phyloP scores from a whole-genome alignment of 2,113 vertebrate species.

The Scophthalmus maximus region DNA sequence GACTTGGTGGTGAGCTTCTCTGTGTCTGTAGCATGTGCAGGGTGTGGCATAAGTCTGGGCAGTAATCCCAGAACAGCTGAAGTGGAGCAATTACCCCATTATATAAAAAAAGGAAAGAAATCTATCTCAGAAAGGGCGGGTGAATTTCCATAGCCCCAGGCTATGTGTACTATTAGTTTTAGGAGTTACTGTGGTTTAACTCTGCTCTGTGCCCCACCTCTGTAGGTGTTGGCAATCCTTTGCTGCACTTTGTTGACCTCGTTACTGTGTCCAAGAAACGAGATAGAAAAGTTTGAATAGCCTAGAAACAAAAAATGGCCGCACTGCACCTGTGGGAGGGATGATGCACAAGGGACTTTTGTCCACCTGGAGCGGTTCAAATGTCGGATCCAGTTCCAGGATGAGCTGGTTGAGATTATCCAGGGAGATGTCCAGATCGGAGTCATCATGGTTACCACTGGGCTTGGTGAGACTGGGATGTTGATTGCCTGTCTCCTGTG shows the following conservation, averaged over 20 bases:
- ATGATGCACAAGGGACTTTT: conserved; percentile 34
- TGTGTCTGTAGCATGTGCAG: conserved; percentile 23
- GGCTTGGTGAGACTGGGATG: conserved; percentile 3
- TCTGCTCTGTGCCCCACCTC: not conserved
- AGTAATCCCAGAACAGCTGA: conserved; percentile 41
- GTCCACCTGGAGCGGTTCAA: conserved; percentile 72
- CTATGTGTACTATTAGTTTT: conserved; percentile 6
- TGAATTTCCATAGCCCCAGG: conserved; percentile 43
- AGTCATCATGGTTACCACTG: not conserved
- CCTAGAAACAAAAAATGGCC: not conserved
- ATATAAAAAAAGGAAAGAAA: conserved; percentile 19
- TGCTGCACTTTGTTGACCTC: conserved; percentile 3
- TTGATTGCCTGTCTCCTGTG: conserved; percentile 22
- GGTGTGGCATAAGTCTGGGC: conserved; percentile 56
- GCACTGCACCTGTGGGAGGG: conserved; percentile 57
- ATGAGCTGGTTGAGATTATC: conserved; percentile 87
- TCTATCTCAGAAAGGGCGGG: not conserved
- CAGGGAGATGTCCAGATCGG: conserved; percentile 81
- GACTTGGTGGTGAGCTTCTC: not conserved
- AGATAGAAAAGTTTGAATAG: not conserved
- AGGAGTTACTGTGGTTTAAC: too few species aligned
- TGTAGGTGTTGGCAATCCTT: not conserved
- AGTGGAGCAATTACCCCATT: conserved; percentile 34
- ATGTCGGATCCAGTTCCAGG: conserved; percentile 87
- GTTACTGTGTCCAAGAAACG: too few species aligned